A percentile compares a stretch with the other conserved stretches of the same genome.
Conservation (phyloP, 2,113 vertebrate genomes). For the Hemichromis elongatus region DNA sequence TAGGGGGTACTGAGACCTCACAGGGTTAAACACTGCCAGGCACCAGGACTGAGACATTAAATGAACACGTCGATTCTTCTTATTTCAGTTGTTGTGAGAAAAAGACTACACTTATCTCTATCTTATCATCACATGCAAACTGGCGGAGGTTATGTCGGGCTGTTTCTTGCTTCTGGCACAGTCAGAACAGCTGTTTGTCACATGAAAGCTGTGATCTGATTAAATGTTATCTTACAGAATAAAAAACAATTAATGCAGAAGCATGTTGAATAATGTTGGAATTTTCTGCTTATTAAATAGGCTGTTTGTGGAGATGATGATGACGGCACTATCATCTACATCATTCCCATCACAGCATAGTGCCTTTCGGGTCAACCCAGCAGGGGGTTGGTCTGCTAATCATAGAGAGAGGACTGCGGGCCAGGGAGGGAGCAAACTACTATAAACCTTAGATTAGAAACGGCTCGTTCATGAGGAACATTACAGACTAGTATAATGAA, state of each 20-base stretch:
- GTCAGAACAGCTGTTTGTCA: neutral
- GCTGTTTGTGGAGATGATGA: neutral
- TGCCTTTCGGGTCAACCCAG: neutral
- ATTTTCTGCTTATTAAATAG: neutral
- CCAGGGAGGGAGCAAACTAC: neutral
- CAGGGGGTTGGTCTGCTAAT: neutral
- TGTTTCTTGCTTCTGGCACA: neutral
- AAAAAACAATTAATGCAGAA: neutral
- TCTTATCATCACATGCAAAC: neutral
- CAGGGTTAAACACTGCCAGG: neutral
- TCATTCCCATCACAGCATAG: neutral
- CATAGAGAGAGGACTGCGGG: neutral
- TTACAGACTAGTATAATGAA: neutral
- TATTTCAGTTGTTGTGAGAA: neutral
- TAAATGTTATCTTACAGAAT: neutral
- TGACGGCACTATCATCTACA: neutral
- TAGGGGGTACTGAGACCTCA: neutral
- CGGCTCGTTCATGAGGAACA: accelerated
- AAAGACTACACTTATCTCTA: neutral
- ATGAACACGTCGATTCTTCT: neutral
- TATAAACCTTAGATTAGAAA: accelerated
- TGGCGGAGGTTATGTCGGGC: neutral
- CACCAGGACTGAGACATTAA: neutral
- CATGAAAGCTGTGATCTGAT: neutral
- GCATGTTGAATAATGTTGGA: neutral